Evolutionary conservation across 2,888 invertebrate species (phyloP).

Genomic region (Orchesella flavescens): DNA sequence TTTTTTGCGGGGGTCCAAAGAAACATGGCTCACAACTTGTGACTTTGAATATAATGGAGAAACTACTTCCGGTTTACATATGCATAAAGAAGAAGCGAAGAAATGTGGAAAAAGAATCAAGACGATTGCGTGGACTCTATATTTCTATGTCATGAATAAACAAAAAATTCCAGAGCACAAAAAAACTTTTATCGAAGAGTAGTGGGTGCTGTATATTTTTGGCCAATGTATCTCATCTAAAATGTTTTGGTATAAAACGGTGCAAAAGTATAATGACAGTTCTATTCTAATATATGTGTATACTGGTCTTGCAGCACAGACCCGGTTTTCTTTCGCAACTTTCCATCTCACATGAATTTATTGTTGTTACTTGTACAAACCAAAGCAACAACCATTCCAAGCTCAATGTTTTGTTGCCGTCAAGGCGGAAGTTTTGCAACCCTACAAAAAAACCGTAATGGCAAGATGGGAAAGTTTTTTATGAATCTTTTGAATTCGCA

Average conservation of each 20-base stretch:
- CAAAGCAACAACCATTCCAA: not conserved
- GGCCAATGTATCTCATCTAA: not conserved
- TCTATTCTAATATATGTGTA: not conserved
- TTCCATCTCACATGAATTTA: not conserved
- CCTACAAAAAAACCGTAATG: not conserved
- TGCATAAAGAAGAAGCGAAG: too few relatives aligned
- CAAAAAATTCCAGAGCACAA: too few relatives aligned
- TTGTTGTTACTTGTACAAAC: not conserved
- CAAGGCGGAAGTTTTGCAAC: not conserved
- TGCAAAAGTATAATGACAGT: not conserved
- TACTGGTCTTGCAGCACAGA: not conserved
- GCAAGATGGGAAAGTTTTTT: conserved; percentile 1
- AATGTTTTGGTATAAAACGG: not conserved
- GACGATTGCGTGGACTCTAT: too few relatives aligned
- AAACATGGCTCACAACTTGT: too few relatives aligned
- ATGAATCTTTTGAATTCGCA: not conserved
- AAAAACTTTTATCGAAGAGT: too few relatives aligned
- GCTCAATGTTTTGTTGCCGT: not conserved
- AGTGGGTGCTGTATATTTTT: too few relatives aligned
- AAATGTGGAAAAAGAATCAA: too few relatives aligned
- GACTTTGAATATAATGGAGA: too few relatives aligned
- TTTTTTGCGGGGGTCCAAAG: too few relatives aligned
- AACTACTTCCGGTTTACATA: too few relatives aligned
- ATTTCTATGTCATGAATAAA: too few relatives aligned
- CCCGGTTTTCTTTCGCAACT: not conserved